Conservation (phyloP, 2,113 vertebrate genomes). For the Uria aalge region DNA sequence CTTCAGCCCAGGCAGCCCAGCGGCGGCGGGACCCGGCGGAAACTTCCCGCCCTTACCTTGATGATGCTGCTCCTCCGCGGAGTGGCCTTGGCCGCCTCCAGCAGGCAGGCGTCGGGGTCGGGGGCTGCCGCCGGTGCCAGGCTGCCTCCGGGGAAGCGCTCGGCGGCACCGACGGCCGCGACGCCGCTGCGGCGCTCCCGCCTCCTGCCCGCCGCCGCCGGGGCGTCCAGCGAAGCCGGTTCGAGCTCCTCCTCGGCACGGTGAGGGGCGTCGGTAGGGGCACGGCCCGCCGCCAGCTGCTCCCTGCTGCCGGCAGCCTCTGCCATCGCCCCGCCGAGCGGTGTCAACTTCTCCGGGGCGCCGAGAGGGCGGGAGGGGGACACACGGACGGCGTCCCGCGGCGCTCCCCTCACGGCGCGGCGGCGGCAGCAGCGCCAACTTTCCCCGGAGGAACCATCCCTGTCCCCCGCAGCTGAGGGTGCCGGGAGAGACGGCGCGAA, state of each 20-base stretch:
- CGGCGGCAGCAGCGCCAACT: background rate
- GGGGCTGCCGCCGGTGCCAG: constrained; percentile 10
- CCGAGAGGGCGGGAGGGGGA: background rate
- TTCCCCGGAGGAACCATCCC: constrained; percentile 31
- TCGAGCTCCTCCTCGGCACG: constrained; percentile 79
- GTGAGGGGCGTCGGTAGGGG: background rate
- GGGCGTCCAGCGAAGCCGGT: constrained; percentile 55
- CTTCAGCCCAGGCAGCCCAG: background rate
- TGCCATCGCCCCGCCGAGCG: constrained; percentile 56
- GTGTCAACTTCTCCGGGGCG: background rate
- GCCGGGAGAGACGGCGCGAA: background rate
- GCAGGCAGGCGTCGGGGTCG: constrained; percentile 75
- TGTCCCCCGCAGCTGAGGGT: background rate
- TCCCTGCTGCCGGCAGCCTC: constrained; percentile 60
- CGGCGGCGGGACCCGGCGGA: background rate
- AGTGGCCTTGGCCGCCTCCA: constrained; percentile 85
- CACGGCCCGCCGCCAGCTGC: background rate
- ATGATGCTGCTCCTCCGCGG: constrained; percentile 96
- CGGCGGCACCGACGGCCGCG: constrained; percentile 53
- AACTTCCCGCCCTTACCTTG: constrained; percentile 77
- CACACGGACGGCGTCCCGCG: background rate
- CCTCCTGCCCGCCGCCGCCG: constrained; percentile 61
- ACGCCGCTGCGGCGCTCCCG: constrained; percentile 84
- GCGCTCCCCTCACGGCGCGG: constrained; percentile 36
- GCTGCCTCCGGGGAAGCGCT: constrained; percentile 8